Conservation (phyloP, 2,113 vertebrate species). For the Tragulus kanchil region DNA sequence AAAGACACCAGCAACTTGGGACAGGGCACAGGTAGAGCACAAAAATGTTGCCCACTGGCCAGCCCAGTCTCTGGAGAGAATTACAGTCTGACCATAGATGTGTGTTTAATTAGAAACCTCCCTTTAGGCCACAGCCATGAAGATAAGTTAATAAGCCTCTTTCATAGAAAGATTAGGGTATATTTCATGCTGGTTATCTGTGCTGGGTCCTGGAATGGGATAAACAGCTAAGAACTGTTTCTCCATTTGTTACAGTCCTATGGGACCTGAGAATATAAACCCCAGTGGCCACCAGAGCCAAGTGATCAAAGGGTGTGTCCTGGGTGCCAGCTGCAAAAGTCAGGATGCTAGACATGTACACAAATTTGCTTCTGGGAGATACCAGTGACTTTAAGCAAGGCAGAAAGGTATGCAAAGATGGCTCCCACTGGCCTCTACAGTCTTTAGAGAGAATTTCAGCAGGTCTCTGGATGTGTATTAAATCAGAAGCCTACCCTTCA, state of each 20-base stretch:
- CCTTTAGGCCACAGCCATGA: not conserved
- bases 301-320: not conserved
- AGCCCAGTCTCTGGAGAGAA: not conserved
- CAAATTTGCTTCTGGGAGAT: not conserved
- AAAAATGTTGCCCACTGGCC: not conserved
- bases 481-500: not conserved
- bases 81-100: not conserved
- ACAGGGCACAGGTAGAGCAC: not conserved
- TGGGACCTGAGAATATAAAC: not conserved
- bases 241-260: not conserved
- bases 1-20: not conserved
- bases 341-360: not conserved
- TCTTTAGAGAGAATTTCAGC: not conserved
- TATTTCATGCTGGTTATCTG: not conserved
- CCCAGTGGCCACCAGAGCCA: not conserved
- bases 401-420: not conserved
- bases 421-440: not conserved
- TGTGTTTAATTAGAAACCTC: not conserved
- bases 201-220: not conserved
- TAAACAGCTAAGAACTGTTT: not conserved
- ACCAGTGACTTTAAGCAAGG: not conserved
- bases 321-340: not conserved
- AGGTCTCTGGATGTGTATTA: not conserved
- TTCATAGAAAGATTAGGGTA: not conserved
- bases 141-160: not conserved